Evolutionary conservation across 2,888 invertebrate species (phyloP).

Genomic region (Anoncus sp.): DNA sequence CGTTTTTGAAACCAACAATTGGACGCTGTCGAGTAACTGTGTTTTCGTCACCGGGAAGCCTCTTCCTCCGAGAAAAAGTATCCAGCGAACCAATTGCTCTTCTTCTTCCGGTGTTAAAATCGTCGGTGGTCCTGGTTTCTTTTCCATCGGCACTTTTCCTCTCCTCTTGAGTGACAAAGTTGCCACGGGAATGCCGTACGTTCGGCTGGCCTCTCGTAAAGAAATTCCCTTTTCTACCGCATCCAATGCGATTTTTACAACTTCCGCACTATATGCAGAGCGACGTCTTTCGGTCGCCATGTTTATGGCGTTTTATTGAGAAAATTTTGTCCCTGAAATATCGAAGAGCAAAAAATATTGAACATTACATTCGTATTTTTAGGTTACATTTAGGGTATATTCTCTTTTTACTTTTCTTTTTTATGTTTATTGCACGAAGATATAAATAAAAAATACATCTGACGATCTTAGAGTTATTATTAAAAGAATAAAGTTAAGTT

Average conservation of each 20-base stretch:
- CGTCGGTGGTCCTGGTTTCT: slow-evolving; percentile 27
- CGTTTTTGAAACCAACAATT: slow-evolving; percentile 11
- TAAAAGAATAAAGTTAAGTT: slow-evolving; percentile 30
- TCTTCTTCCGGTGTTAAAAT: slow-evolving; percentile 38
- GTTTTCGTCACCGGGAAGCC: slow-evolving; percentile 26
- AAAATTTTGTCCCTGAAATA: slow-evolving; percentile 23
- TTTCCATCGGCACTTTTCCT: slow-evolving; percentile 23
- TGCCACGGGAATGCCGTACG: slow-evolving; percentile 8
- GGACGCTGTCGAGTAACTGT: slow-evolving; percentile 33
- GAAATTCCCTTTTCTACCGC: slow-evolving; percentile 15
- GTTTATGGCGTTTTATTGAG: slow-evolving; percentile 13
- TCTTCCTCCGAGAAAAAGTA: slow-evolving; percentile 18
- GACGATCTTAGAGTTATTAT: slow-evolving; percentile 35
- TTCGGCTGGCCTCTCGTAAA: slow-evolving; percentile 18
- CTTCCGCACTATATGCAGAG: slow-evolving; percentile 30
- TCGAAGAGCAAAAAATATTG: slow-evolving; percentile 23
- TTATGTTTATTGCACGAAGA: slow-evolving; percentile 30
- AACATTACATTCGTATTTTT: slow-evolving; percentile 35
- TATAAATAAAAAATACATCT: slow-evolving; percentile 31
- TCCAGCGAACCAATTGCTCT: slow-evolving; percentile 28
- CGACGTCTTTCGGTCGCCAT: slow-evolving; percentile 26
- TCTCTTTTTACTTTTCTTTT: slow-evolving; percentile 23
- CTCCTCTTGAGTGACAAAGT: slow-evolving; percentile 9
- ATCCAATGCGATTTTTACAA: slow-evolving; percentile 22
- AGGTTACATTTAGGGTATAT: slow-evolving; percentile 18